Percentiles rank a stretch among this genome's conserved stretches.
Evolutionary conservation across 2,113 vertebrate species (phyloP).

Genomic region (Planiliza haematocheilus): DNA sequence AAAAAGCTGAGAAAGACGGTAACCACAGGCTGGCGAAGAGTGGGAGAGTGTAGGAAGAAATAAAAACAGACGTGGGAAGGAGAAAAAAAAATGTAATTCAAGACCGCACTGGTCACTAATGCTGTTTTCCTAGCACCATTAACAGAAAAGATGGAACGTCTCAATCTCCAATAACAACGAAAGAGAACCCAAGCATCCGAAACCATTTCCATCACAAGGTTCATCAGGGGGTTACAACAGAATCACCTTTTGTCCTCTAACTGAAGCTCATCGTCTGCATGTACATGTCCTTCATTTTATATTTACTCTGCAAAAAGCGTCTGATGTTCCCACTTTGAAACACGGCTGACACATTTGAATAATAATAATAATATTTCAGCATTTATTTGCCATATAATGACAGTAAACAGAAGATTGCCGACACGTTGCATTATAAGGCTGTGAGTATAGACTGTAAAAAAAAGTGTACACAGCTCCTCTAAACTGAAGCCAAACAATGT

Average conservation of each 20-base stretch:
- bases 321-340: too few species aligned
- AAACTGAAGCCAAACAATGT: too few species aligned
- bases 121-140: conserved; percentile 46
- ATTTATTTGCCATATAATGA: too few species aligned
- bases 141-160: conserved; percentile 23
- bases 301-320: too few species aligned
- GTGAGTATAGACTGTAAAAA: too few species aligned
- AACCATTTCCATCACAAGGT: background rate
- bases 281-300: too few species aligned
- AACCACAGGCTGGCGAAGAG: conserved; percentile 24
- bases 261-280: too few species aligned
- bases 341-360: too few species aligned
- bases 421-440: too few species aligned
- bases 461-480: too few species aligned
- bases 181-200: conserved; percentile 26
- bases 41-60: conserved; percentile 61
- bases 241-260: conserved; percentile 1
- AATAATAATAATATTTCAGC: too few species aligned
- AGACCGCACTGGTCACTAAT: conserved; percentile 34
- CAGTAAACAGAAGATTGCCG: too few species aligned
- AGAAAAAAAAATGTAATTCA: conserved; percentile 42
- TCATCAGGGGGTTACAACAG: background rate
- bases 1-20: background rate
- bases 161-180: conserved; percentile 1
- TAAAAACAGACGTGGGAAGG: conserved; percentile 61